phyloP scores from a whole-genome alignment of 2,888 invertebrate species.

The Eupsilia transversa region DNA sequence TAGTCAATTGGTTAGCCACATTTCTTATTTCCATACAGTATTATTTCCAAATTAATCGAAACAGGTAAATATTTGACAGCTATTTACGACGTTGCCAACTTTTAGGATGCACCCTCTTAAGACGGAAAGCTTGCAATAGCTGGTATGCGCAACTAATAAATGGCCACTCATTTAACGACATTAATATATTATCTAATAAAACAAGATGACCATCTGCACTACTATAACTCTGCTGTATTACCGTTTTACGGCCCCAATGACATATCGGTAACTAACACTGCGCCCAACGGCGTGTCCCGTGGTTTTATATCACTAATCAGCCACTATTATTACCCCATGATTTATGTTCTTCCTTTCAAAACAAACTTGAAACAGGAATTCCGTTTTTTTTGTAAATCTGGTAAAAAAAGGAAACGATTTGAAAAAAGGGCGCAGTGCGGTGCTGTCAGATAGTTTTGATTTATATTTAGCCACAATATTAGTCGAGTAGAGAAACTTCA shows the following conservation, averaged over 20 bases:
- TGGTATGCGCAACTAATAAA: slow-evolving; percentile 57
- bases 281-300: slow-evolving; percentile 54
- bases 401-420: slow-evolving; percentile 21
- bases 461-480: slow-evolving; percentile 29
- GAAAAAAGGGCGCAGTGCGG: slow-evolving; percentile 22
- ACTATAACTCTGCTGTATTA: slow-evolving; percentile 54
- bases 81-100: too few species aligned
- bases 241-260: slow-evolving; percentile 66
- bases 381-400: slow-evolving; percentile 7
- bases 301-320: slow-evolving; percentile 65
- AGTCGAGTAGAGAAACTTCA: background rate
- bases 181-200: slow-evolving; percentile 66
- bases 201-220: slow-evolving; percentile 62
- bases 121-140: slow-evolving; percentile 44
- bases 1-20: too few species aligned
- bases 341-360: slow-evolving; percentile 54
- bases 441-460: slow-evolving; percentile 34
- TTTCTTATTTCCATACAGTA: too few species aligned
- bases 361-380: slow-evolving; percentile 34
- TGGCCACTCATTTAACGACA: slow-evolving; percentile 62
- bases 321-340: slow-evolving; percentile 60
- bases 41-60: too few species aligned
- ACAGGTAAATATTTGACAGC: too few species aligned
- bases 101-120: too few species aligned
- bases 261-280: slow-evolving; percentile 59